A percentile compares a stretch with the other conserved stretches of the same genome.
Conservation (phyloP, 2,888 invertebrate species). For the Athetis lepigone region DNA sequence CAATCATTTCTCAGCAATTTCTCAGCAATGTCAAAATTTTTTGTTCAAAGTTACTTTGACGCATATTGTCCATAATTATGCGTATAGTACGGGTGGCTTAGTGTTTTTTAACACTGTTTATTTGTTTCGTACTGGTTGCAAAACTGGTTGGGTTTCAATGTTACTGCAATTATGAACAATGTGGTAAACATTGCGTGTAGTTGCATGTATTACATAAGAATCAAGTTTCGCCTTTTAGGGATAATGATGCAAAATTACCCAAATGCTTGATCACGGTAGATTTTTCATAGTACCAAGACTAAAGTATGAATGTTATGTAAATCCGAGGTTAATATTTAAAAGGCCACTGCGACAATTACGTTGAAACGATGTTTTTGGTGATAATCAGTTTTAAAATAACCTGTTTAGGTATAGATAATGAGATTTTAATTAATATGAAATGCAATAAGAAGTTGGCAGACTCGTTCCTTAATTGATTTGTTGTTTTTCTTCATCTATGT, state of each 20-base stretch:
- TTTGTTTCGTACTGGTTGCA: neutral
- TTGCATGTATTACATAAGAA: constrained; percentile 37
- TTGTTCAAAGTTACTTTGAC: too few species aligned
- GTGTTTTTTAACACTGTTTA: neutral
- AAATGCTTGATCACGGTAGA: constrained; percentile 20
- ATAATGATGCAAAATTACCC: constrained; percentile 12
- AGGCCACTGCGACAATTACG: constrained; percentile 8
- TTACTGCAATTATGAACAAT: constrained; percentile 17
- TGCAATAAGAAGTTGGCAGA: too few species aligned
- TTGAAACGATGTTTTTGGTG: neutral
- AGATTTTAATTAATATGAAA: neutral
- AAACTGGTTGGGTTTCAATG: constrained; percentile 11
- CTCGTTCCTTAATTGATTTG: too few species aligned
- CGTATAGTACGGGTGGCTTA: too few species aligned
- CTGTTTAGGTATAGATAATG: neutral
- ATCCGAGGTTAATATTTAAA: constrained; percentile 5
- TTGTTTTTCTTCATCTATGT: neutral
- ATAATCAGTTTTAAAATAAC: neutral
- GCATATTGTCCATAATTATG: too few species aligned
- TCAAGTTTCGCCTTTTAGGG: constrained; percentile 16
- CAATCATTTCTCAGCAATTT: too few species aligned
- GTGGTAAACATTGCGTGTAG: constrained; percentile 31
- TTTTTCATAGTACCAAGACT: constrained; percentile 2
- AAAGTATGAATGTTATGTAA: constrained; percentile 32
- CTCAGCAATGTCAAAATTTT: too few species aligned